phyloP scores from a whole-genome alignment of 2,113 vertebrate genomes.

The Apistogramma diplotaenia region DNA sequence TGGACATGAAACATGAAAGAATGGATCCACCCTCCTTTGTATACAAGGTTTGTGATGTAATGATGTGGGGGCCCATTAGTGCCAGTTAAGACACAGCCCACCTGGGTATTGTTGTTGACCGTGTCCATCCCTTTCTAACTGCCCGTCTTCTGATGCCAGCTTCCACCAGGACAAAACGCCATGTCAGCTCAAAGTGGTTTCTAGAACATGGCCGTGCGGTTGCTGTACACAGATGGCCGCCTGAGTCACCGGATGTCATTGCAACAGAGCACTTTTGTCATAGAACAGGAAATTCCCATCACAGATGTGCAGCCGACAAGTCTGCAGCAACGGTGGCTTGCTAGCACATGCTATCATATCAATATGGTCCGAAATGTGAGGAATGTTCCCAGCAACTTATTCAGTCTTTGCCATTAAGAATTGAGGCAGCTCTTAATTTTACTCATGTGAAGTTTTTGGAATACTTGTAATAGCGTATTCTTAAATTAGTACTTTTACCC shows the following conservation, averaged over 20 bases:
- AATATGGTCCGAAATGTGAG: neutral
- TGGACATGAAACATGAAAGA: neutral
- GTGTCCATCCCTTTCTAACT: too few species aligned
- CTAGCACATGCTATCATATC: neutral
- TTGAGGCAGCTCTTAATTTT: neutral
- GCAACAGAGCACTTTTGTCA: neutral
- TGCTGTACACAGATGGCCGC: neutral
- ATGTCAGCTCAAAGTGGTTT: neutral
- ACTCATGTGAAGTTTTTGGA: neutral
- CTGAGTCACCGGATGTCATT: neutral
- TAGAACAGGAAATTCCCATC: neutral
- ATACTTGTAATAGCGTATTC: neutral
- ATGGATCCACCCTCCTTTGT: neutral
- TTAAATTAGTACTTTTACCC: neutral
- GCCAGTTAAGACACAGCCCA: neutral
- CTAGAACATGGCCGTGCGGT: neutral
- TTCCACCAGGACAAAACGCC: too few species aligned
- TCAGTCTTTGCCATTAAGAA: neutral
- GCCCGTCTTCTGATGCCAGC: neutral
- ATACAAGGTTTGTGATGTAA: neutral
- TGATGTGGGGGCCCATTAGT: neutral
- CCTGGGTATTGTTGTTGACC: neutral
- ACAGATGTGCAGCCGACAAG: neutral
- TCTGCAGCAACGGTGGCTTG: neutral
- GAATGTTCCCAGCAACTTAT: neutral